Evolutionary conservation across 2,113 vertebrate species (phyloP), one percentile per base, ranked within the genome.

Genomic region (Channa argus): DNA sequence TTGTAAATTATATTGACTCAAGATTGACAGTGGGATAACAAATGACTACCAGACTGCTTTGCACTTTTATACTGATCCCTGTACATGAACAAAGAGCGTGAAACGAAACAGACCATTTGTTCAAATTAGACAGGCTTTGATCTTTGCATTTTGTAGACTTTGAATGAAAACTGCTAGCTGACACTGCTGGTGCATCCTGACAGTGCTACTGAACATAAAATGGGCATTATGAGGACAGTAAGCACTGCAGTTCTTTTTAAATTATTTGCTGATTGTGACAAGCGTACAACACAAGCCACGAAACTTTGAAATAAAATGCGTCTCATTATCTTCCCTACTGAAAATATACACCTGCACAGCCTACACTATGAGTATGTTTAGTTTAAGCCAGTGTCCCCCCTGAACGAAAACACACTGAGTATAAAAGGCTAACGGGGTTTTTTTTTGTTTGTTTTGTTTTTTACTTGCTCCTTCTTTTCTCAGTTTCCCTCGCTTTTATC

Each of bases 121-220:
- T 79, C 51, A 63, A 71, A 70, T 84, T 63, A 71, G 44, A 77
- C n/a, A 2, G 0, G 46, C 75, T 87, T 84, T 89, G 63, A 87
- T 87, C 69, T 55, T 54, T 50, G 49, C 50, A 41, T 82, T 84
- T 77, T 75, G 24, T 24, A 24, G 71, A 79, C 69, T 80, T 77
- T 78, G 56, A 80, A 68, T 66, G 61, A 70, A 73, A 74, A 77
- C 9, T 1, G n/a, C 39, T 72, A 49, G 10, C 38, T 12, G 24
- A 53, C 39, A 7, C 38, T 34, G 37, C 53, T 51, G 64, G 52
- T 71, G 61, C n/a, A 46, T 67, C 52, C 81, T 82, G 83, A 79
- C 81, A 77, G 61, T 13, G 6, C 66, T 34, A 9, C 38, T 63
- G 10, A 78, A 84, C 79, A 85, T 89, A 79, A 80, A 79, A 89